Base-by-base conservation (phyloP, 2,113 vertebrate species). In the Halcyon malimbica region DNA sequence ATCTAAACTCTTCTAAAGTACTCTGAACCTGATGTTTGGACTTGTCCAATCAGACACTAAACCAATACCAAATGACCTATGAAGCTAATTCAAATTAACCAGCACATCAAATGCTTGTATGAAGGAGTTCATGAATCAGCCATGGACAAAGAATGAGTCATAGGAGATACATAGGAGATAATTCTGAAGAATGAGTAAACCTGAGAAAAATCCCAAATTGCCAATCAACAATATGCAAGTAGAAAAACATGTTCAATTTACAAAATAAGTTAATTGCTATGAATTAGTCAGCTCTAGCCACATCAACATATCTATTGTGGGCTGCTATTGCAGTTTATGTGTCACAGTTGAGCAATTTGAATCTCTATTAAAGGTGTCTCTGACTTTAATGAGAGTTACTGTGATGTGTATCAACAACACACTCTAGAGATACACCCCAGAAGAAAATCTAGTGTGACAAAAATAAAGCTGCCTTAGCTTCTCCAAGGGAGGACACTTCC, bases 121-220 rank as follows among this genome's bases (percentile, higher is more conserved):
- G 80, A 93, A 96, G 78, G 41, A 90, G 57, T 68, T 89, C 77
- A 69, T 89, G 91, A 96, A 54, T 94, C 86, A 96, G 46, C 31
- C 25, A 16, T 53, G 83, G 95, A 92, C 95, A 87, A 94, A 96
- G 35, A 96, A 96, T 92, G 76, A 95, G 94, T 88, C 96, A 96
- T 4, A 83, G 37, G 78, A 94, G 89, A 90, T 76, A 74, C 16
- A 93, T 10, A 89, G 19, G 65, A 96, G 79, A 89, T 79, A 57
- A 73, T 96, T 94, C 8, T 95, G 76, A 96, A 87, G 80, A 96
- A 94, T 75, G 60, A 82, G 41, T 95, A 94, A 97, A 93, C 69
- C 76, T 79, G 76, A 96, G 68, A 96, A 96, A 94, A 93, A 87
- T 65, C 86, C 69, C 91, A 65, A 94, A 91, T 41, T 95, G 44